These are phyloP conservation scores for Prosapia bicincta DNA, from an alignment of 2,888 invertebrate species.

Conservation along the genomic window DNA sequence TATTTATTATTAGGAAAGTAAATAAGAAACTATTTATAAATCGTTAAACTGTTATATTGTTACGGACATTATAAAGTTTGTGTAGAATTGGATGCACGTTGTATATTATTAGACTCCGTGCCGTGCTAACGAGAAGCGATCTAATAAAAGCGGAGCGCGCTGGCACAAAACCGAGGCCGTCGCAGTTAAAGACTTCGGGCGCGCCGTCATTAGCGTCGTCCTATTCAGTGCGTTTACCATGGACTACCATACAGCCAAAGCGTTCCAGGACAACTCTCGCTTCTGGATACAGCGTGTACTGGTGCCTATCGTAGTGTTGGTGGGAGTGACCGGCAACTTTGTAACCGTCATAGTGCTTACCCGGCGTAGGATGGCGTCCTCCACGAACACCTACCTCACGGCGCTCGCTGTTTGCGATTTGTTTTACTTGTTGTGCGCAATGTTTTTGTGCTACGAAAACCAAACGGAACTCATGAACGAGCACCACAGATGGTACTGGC, in stretches of 20 bases:
- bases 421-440: conserved; percentile 62
- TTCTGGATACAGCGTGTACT: conserved; percentile 60
- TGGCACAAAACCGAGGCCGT: background rate
- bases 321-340: conserved; percentile 65
- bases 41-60: no score
- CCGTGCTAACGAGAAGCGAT: background rate
- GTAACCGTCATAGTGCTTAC: conserved; percentile 55
- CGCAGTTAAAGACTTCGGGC: background rate
- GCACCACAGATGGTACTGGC: conserved; percentile 55
- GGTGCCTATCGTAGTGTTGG: conserved; percentile 59
- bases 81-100: no score
- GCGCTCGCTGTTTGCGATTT: conserved; percentile 69
- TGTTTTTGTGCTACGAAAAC: conserved; percentile 59
- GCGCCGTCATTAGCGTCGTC: background rate
- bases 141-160: background rate
- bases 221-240: background rate
- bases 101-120: background rate
- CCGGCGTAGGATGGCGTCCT: conserved; percentile 64
- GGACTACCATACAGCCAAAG: background rate
- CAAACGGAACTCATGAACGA: conserved; percentile 54
- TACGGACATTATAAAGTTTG: no score
- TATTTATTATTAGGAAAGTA: no score
- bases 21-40: no score
- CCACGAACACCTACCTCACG: conserved; percentile 71
- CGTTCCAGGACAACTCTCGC: conserved; percentile 44